These are phyloP conservation scores for Melieria omissa DNA, from an alignment of 2,888 invertebrate species.

Conservation along the genomic window DNA sequence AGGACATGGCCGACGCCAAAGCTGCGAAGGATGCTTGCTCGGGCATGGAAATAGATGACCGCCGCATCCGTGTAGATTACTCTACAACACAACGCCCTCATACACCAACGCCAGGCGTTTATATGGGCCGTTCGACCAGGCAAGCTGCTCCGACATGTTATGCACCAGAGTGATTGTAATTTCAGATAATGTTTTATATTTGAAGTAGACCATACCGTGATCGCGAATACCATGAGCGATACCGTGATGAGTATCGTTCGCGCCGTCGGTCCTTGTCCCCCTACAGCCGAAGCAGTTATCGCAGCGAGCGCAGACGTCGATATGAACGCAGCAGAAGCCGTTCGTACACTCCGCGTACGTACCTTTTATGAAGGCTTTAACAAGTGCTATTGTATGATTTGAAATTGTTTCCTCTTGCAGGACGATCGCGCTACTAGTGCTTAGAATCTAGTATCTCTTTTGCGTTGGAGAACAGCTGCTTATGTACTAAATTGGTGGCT, in stretches of 20 bases:
- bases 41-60: constrained; percentile 94
- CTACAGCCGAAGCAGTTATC: constrained; percentile 48
- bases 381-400: not conserved
- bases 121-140: constrained; percentile 91
- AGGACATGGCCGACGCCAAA: constrained; percentile 87
- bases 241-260: constrained; percentile 48
- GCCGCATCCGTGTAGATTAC: constrained; percentile 93
- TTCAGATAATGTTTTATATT: not conserved
- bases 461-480: too few relatives aligned
- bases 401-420: constrained; percentile 44
- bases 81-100: constrained; percentile 96
- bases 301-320: constrained; percentile 44
- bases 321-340: constrained; percentile 58
- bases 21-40: constrained; percentile 93
- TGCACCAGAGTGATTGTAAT: not conserved
- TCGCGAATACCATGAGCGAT: constrained; percentile 49
- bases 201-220: constrained; percentile 45
- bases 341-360: constrained; percentile 57
- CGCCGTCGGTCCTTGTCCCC: constrained; percentile 51
- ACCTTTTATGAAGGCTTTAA: constrained; percentile 16
- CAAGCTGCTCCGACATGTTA: constrained; percentile 32
- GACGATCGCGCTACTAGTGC: constrained; percentile 50
- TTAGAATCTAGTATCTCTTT: too few relatives aligned
- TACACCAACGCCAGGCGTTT: constrained; percentile 97
- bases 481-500: too few relatives aligned